Conservation (phyloP, 2,113 vertebrate species). For the Ophthalmolycus amberensis region DNA sequence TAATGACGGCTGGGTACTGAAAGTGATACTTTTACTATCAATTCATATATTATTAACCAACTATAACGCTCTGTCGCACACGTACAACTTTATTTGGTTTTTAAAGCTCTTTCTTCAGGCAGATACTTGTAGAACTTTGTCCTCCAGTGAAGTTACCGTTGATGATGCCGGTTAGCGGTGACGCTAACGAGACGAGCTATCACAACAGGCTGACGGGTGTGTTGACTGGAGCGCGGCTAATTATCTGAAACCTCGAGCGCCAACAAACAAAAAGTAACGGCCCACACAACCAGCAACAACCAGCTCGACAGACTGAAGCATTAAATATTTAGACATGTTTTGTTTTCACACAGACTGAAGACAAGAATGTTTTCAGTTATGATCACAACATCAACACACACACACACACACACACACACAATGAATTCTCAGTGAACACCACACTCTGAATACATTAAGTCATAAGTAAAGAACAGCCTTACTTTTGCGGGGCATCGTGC, state of each 20-base stretch:
- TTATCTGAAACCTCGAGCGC: neutral
- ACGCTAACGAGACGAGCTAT: slow-evolving; percentile 20
- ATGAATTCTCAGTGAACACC: neutral
- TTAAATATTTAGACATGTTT: neutral
- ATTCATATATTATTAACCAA: too few species aligned
- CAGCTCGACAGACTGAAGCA: neutral
- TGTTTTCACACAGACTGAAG: neutral
- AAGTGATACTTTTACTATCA: neutral
- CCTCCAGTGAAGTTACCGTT: neutral
- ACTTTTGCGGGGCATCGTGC: slow-evolving; percentile 90
- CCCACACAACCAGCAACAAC: too few species aligned
- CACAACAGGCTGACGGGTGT: neutral
- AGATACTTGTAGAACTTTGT: neutral
- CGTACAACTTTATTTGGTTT: neutral
- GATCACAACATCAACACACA: too few species aligned
- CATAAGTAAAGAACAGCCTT: slow-evolving; percentile 35
- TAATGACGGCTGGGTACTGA: neutral
- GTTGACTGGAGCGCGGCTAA: slow-evolving; percentile 5
- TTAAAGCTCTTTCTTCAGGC: neutral
- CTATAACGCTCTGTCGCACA: neutral
- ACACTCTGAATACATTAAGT: neutral
- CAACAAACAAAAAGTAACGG: neutral
- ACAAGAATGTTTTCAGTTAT: too few species aligned
- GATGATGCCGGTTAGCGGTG: neutral
- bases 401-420: too few species aligned